These are phyloP conservation scores for Listronotus oregonensis DNA, from an alignment of 1,140 invertebrate genomes.

Conservation along the genomic window DNA sequence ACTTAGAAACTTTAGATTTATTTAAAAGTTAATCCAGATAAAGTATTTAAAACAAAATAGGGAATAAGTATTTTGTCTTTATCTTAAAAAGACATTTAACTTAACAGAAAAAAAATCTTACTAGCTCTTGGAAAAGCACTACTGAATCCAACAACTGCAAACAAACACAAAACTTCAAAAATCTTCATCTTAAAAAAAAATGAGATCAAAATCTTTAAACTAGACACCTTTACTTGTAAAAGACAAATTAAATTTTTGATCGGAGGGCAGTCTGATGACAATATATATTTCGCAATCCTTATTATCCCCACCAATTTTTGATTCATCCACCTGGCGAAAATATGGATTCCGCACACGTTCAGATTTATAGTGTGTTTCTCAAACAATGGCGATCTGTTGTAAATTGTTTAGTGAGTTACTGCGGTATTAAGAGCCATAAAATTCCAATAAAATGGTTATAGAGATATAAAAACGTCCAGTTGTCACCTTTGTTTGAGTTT, in stretches of 20 bases:
- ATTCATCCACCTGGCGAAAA: constrained; percentile 25
- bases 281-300: constrained; percentile 30
- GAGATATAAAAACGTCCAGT: no score
- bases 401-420: no score
- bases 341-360: constrained; percentile 24
- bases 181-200: constrained; percentile 13
- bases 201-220: neutral
- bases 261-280: constrained; percentile 8
- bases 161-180: constrained; percentile 18
- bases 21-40: no score
- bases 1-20: no score
- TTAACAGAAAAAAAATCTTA: constrained; percentile 13
- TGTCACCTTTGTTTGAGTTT: no score
- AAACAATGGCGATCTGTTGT: constrained; percentile 4
- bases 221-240: neutral
- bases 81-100: no score
- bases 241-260: constrained; percentile 3
- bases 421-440: no score
- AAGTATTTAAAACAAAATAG: no score
- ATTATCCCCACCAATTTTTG: constrained; percentile 10
- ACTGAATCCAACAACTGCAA: constrained; percentile 13
- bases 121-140: constrained; percentile 21
- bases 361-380: constrained; percentile 28
- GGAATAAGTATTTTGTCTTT: no score
- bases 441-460: no score